phyloP scores from a whole-genome alignment of 2,797 vertebrate species.

The Pseudocheirus occidentalis region DNA sequence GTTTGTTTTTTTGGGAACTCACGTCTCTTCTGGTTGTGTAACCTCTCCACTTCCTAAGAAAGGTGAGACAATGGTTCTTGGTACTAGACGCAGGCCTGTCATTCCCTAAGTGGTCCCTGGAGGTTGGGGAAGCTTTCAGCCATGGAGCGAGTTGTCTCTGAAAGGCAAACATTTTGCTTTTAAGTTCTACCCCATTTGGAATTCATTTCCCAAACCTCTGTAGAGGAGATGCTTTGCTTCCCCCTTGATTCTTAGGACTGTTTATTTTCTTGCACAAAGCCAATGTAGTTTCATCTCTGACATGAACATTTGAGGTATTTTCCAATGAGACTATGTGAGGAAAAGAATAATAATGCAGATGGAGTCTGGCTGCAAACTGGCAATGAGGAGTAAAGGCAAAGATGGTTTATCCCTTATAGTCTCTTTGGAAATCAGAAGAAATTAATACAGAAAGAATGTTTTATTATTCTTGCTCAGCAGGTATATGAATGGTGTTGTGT shows the following conservation, averaged over 20 bases:
- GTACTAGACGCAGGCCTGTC: not conserved
- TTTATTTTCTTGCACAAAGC: slow-evolving; percentile 57
- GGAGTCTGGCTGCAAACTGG: slow-evolving; percentile 66
- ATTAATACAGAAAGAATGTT: not conserved
- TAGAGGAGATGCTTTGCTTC: slow-evolving; percentile 30
- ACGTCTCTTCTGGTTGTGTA: slow-evolving; percentile 40
- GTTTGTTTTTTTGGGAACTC: not conserved
- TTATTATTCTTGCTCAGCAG: not conserved
- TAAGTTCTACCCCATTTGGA: slow-evolving; percentile 74
- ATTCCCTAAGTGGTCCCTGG: slow-evolving; percentile 57
- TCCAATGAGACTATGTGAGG: slow-evolving; percentile 63
- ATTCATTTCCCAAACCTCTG: slow-evolving; percentile 75
- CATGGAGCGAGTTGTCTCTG: slow-evolving; percentile 62
- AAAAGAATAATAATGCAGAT: slow-evolving; percentile 5
- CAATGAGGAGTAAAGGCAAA: slow-evolving; percentile 76
- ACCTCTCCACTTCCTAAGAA: slow-evolving; percentile 40
- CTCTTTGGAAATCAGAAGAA: slow-evolving; percentile 44
- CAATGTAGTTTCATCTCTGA: slow-evolving; percentile 69
- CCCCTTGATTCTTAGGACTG: slow-evolving; percentile 71
- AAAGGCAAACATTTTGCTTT: slow-evolving; percentile 80
- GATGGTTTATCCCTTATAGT: slow-evolving; percentile 60
- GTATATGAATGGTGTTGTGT: not conserved
- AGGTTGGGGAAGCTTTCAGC: slow-evolving; percentile 59
- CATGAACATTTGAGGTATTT: slow-evolving; percentile 69
- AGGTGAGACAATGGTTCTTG: not conserved